Conservation (phyloP, 2,113 vertebrate species). For the Marcusenius ussheri region DNA sequence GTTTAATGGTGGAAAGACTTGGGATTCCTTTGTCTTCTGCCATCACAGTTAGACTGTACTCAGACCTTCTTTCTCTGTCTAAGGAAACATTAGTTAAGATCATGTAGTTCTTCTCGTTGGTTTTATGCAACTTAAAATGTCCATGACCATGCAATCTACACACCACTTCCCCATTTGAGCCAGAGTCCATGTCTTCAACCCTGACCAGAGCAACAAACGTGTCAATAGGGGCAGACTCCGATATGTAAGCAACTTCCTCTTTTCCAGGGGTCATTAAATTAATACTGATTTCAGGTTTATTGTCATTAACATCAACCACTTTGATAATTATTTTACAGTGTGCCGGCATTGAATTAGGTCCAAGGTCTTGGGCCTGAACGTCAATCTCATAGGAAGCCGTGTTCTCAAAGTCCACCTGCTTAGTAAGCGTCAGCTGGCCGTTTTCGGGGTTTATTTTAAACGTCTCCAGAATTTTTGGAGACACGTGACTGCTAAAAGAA, state of each 20-base stretch:
- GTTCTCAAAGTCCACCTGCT: conserved; percentile 83
- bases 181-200: conserved; percentile 87
- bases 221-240: conserved; percentile 78
- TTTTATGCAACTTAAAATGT: conserved; percentile 86
- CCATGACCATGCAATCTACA: conserved; percentile 86
- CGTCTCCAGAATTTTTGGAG: conserved; percentile 83
- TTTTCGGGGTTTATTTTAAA: conserved; percentile 85
- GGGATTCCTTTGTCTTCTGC: conserved; percentile 85
- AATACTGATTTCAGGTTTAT: conserved; percentile 90
- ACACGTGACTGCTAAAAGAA: conserved; percentile 88
- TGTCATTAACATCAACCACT: conserved; percentile 90
- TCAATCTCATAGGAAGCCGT: conserved; percentile 87
- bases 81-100: conserved; percentile 85
- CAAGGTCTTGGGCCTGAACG: conserved; percentile 90
- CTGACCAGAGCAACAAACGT: conserved; percentile 89
- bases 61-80: conserved; percentile 87
- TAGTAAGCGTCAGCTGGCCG: conserved; percentile 79
- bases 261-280: conserved; percentile 85
- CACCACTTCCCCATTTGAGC: conserved; percentile 77
- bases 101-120: conserved; percentile 92
- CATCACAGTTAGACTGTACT: conserved; percentile 88
- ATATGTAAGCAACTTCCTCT: conserved; percentile 80
- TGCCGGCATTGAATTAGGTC: conserved; percentile 91
- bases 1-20: conserved; percentile 84
- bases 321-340: conserved; percentile 95